Percentiles rank a stretch among this genome's conserved stretches.
phyloP scores from a whole-genome alignment of 2,113 vertebrate genomes.

The Ailuropoda melanoleuca region DNA sequence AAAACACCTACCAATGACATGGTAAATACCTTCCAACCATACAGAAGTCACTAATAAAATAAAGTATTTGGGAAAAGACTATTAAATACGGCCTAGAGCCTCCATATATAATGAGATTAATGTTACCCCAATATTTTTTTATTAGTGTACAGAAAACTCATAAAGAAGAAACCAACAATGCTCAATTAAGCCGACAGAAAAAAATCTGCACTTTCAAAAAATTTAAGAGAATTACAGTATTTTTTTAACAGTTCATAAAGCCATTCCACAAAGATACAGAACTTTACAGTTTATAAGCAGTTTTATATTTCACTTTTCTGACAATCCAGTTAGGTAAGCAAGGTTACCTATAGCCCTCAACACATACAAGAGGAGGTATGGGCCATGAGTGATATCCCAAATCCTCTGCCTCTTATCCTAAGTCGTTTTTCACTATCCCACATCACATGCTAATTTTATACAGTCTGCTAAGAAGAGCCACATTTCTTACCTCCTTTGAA shows the following conservation, averaged over 20 bases:
- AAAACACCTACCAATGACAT: neutral
- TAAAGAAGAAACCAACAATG: slow-evolving; percentile 13
- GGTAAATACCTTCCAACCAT: neutral
- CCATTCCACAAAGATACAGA: neutral
- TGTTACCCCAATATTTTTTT: neutral
- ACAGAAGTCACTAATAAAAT: slow-evolving; percentile 6
- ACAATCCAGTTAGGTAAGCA: neutral
- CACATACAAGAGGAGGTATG: neutral
- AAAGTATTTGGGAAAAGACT: neutral
- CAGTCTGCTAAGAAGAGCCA: neutral
- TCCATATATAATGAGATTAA: neutral
- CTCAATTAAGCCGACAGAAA: neutral
- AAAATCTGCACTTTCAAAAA: slow-evolving; percentile 5
- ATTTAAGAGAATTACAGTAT: neutral
- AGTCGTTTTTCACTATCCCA: neutral
- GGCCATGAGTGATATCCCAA: neutral
- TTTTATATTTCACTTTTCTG: slow-evolving; percentile 17
- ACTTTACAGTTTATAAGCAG: slow-evolving; percentile 21
- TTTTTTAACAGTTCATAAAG: slow-evolving; percentile 14
- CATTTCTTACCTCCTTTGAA: slow-evolving; percentile 21
- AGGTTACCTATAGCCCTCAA: neutral
- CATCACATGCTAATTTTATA: slow-evolving; percentile 21
- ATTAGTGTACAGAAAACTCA: slow-evolving; percentile 30
- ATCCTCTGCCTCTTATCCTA: neutral
- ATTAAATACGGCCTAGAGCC: neutral